A percentile compares a stretch with the other conserved stretches of the same genome.
Evolutionary conservation across 2,888 invertebrate species (phyloP).

Genomic region (Myopa testacea): DNA sequence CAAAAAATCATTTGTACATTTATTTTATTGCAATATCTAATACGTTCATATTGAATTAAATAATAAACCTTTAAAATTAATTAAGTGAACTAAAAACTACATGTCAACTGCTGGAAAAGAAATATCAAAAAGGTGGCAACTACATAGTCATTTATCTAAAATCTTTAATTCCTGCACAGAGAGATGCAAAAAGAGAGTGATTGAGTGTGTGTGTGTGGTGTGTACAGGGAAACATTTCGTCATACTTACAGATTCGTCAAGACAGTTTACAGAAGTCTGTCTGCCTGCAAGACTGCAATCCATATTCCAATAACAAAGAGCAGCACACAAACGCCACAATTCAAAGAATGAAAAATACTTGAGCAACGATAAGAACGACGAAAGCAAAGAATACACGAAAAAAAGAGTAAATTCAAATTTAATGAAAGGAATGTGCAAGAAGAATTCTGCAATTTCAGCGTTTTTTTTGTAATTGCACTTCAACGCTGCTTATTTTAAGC

Average conservation of each 20-base stretch:
- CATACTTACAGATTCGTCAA: constrained; percentile 53
- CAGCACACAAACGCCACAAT: constrained; percentile 37
- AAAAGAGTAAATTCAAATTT: not conserved
- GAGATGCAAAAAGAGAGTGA: too few species aligned
- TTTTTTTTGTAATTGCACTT: not conserved
- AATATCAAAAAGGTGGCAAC: too few species aligned
- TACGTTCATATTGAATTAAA: too few species aligned
- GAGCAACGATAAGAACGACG: constrained; percentile 9
- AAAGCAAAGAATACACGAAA: constrained; percentile 7
- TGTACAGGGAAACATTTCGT: constrained; percentile 9
- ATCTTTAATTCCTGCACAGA: too few species aligned
- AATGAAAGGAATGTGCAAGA: not conserved
- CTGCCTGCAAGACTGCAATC: constrained; percentile 55
- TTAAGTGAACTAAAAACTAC: too few species aligned
- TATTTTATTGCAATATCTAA: too few species aligned
- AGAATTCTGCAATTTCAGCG: constrained; percentile 31
- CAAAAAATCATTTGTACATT: not conserved
- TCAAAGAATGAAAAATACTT: constrained; percentile 28
- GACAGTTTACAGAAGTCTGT: constrained; percentile 49
- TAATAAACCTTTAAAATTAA: too few species aligned
- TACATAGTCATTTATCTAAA: too few species aligned
- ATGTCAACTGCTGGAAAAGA: too few species aligned
- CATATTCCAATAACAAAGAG: constrained; percentile 49
- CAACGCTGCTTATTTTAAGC: not conserved
- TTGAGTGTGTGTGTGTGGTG: not conserved